phyloP scores from a whole-genome alignment of 1,140 invertebrate genomes.

The Nephotettix cincticeps region DNA sequence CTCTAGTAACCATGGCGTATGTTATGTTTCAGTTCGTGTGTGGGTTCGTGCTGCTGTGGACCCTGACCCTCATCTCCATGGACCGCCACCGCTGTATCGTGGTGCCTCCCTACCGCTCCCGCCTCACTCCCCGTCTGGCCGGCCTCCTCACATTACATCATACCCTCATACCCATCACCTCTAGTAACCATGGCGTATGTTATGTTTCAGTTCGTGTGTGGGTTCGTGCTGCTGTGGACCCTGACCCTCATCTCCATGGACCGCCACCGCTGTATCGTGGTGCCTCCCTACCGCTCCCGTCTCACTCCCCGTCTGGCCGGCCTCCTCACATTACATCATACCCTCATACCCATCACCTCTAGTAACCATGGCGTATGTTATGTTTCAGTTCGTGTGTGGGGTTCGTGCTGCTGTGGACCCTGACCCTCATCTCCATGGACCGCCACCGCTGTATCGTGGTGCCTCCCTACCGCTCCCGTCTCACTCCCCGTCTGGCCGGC shows the following conservation, averaged over 20 bases:
- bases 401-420: slow-evolving; percentile 59
- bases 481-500: slow-evolving; percentile 51
- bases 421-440: slow-evolving; percentile 60
- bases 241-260: slow-evolving; percentile 60
- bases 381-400: slow-evolving; percentile 59
- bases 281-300: slow-evolving; percentile 56
- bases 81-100: slow-evolving; percentile 59
- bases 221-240: slow-evolving; percentile 60
- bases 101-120: slow-evolving; percentile 56
- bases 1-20: no score
- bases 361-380: no score
- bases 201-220: slow-evolving; percentile 57
- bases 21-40: slow-evolving; percentile 57
- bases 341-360: no score
- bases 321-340: no score
- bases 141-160: slow-evolving; percentile 48
- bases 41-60: slow-evolving; percentile 60
- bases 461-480: slow-evolving; percentile 55
- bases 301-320: slow-evolving; percentile 51
- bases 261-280: slow-evolving; percentile 56
- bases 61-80: slow-evolving; percentile 58
- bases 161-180: no score
- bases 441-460: slow-evolving; percentile 57
- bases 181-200: no score
- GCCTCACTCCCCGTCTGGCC: slow-evolving; percentile 51